Conservation (phyloP, 2,888 invertebrate species). For the Cerastis rubricosa region DNA sequence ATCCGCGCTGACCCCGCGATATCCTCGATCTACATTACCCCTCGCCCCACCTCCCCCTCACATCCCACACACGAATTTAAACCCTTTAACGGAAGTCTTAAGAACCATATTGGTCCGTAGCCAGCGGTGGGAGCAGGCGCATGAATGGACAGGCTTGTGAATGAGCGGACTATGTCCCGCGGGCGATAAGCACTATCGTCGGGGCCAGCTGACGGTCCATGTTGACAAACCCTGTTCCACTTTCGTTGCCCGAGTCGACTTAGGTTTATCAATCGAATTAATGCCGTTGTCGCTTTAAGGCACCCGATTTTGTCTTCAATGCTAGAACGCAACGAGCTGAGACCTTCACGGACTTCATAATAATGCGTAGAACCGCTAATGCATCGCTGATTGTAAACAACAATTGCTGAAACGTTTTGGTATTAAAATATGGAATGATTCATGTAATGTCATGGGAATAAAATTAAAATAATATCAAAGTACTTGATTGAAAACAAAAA, state of each 20-base stretch:
- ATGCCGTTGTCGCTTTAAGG: constrained; percentile 69
- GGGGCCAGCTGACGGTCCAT: constrained; percentile 89
- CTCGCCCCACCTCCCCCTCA: constrained; percentile 75
- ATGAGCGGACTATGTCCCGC: constrained; percentile 90
- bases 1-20: constrained; percentile 90
- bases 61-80: constrained; percentile 71
- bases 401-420: constrained; percentile 28
- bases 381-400: constrained; percentile 45
- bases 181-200: constrained; percentile 89
- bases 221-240: constrained; percentile 90
- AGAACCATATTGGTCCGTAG: constrained; percentile 75
- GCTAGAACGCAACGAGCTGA: constrained; percentile 42
- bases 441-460: constrained; percentile 53
- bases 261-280: constrained; percentile 83
- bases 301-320: constrained; percentile 66
- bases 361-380: constrained; percentile 44
- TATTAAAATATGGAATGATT: constrained; percentile 32
- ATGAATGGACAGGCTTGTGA: constrained; percentile 90
- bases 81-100: constrained; percentile 76
- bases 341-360: constrained; percentile 43
- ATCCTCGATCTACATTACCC: constrained; percentile 88
- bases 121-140: constrained; percentile 78
- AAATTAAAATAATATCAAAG: constrained; percentile 50
- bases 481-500: constrained; percentile 55
- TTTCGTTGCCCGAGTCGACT: constrained; percentile 84